phyloP scores from a whole-genome alignment of 2,797 vertebrate species.

The Eulemur mongoz region DNA sequence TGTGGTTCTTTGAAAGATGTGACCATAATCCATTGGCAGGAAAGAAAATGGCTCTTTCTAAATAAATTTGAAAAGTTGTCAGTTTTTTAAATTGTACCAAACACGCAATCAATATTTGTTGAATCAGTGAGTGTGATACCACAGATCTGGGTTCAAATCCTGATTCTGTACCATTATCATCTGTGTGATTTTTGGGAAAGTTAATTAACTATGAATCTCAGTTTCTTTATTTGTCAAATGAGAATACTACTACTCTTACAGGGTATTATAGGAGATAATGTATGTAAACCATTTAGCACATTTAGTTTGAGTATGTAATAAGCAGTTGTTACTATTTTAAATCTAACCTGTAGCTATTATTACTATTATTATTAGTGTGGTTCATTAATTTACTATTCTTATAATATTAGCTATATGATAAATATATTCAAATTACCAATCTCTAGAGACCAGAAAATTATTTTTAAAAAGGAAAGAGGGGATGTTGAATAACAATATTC shows the following conservation, averaged over 20 bases:
- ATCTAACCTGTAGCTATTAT: slow-evolving; percentile 1
- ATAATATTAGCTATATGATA: slow-evolving; percentile 41
- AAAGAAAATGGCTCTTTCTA: not conserved
- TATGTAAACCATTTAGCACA: not conserved
- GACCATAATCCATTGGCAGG: not conserved
- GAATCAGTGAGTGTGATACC: not conserved
- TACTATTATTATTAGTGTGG: not conserved
- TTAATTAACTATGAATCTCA: not conserved
- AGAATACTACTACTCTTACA: not conserved
- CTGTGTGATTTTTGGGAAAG: not conserved
- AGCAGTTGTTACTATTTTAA: slow-evolving; percentile 14
- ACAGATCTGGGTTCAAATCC: not conserved
- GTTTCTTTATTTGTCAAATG: not conserved
- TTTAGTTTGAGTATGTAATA: not conserved
- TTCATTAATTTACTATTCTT: slow-evolving; percentile 38
- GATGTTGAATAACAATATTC: not conserved
- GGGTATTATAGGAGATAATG: not conserved
- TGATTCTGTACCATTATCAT: not conserved
- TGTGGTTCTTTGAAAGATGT: not conserved
- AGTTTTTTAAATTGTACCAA: not conserved
- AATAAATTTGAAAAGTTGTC: not conserved
- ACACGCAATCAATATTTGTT: not conserved
- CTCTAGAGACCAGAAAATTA: not conserved
- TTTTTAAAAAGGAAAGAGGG: not conserved
- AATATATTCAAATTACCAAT: slow-evolving; percentile 23